Evolutionary conservation across 2,797 vertebrate species (phyloP).

Genomic region (Anas bahamensis): DNA sequence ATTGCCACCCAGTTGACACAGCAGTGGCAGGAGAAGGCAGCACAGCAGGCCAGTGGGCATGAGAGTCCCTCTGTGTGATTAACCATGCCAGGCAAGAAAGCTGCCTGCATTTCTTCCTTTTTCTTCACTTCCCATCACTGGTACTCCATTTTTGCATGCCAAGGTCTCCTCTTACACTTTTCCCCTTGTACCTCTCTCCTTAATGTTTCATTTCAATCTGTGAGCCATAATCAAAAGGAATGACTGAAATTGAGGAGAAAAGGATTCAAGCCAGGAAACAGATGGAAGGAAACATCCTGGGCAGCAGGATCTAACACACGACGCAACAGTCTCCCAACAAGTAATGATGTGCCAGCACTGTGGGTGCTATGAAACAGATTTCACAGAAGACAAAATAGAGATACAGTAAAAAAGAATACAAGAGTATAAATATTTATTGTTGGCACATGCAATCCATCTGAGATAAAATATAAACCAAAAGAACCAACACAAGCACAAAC

Average conservation of each 20-base stretch:
- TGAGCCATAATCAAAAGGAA: conserved; percentile 15
- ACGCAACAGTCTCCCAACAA: background rate
- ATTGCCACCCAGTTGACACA: background rate
- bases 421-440: conserved; percentile 52
- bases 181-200: background rate
- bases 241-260: background rate
- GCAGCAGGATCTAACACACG: conserved; percentile 41
- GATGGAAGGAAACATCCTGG: conserved; percentile 54
- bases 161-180: background rate
- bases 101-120: background rate
- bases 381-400: conserved; percentile 39
- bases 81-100: background rate
- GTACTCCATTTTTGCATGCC: background rate
- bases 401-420: conserved; percentile 17
- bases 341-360: conserved; percentile 26
- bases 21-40: background rate
- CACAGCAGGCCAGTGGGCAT: background rate
- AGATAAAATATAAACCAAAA: background rate
- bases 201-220: background rate
- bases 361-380: background rate
- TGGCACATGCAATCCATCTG: background rate
- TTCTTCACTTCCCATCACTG: background rate
- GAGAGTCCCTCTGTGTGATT: background rate
- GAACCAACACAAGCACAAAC: background rate
- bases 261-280: conserved; percentile 47